Conservation (phyloP, 1,140 invertebrate species). For the Apis laboriosa region DNA sequence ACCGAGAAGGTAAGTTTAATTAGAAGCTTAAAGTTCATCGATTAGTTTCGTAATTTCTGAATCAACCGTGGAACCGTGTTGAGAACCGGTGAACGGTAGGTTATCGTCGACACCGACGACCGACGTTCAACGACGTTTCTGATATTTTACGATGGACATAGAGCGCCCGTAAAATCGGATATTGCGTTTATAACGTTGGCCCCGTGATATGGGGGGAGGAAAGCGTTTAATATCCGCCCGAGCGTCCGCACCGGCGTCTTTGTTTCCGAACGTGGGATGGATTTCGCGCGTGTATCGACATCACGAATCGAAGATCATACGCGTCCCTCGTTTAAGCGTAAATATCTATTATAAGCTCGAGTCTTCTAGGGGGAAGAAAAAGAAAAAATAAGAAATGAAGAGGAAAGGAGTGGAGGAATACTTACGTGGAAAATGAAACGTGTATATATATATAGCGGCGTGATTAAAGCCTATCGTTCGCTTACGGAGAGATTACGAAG, state of each 20-base stretch:
- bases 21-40: background rate
- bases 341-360: background rate
- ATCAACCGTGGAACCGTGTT: background rate
- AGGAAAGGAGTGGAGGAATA: background rate
- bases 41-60: background rate
- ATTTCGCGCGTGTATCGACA: background rate
- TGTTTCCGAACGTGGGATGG: background rate
- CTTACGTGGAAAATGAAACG: background rate
- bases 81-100: background rate
- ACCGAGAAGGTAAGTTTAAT: background rate
- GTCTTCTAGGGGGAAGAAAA: background rate
- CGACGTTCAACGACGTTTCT: background rate
- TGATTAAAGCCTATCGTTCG: constrained; percentile 31
- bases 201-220: background rate
- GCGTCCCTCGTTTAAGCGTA: too few relatives aligned
- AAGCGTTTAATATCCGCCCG: constrained; percentile 8
- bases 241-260: background rate
- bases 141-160: background rate
- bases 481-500: constrained; percentile 30
- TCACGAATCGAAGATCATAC: too few relatives aligned
- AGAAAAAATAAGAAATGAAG: too few relatives aligned
- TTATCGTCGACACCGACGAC: too few relatives aligned
- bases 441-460: background rate
- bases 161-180: constrained; percentile 10
- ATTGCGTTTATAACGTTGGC: constrained; percentile 18